phyloP scores from a whole-genome alignment of 2,797 vertebrate genomes.

The Coracias cyanogaster region DNA sequence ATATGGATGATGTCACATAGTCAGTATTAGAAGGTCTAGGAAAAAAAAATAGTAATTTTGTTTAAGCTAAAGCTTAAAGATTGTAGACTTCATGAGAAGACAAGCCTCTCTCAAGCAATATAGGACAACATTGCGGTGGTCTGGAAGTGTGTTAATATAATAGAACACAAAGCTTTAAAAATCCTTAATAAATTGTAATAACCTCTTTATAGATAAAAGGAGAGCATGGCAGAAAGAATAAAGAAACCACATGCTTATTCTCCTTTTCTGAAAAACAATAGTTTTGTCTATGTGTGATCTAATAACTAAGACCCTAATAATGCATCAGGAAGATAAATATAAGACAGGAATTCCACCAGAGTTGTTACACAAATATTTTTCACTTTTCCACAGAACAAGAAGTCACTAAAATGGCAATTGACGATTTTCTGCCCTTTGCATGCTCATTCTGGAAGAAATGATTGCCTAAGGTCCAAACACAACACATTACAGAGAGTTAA shows the following conservation, averaged over 20 bases:
- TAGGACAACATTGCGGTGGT: rapidly evolving
- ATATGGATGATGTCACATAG: neutral
- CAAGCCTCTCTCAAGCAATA: neutral
- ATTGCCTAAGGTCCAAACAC: neutral
- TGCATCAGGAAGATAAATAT: neutral
- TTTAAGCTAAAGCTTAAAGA: neutral
- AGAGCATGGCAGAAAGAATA: neutral
- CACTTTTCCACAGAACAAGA: neutral
- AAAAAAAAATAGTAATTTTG: neutral
- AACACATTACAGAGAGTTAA: neutral
- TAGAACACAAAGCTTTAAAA: neutral
- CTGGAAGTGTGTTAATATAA: neutral
- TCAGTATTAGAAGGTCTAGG: neutral
- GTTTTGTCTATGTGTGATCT: neutral
- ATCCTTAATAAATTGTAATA: neutral
- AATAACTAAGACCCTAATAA: neutral
- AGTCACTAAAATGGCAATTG: neutral
- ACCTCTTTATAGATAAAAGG: neutral
- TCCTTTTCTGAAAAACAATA: neutral
- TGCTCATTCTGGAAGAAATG: neutral
- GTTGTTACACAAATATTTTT: neutral
- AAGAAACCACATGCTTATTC: neutral
- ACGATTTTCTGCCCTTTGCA: neutral
- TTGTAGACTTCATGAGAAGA: neutral
- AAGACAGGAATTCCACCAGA: neutral